Evolutionary conservation across 2,113 vertebrate genomes (phyloP).

Genomic region (Tachuris rubrigastra): DNA sequence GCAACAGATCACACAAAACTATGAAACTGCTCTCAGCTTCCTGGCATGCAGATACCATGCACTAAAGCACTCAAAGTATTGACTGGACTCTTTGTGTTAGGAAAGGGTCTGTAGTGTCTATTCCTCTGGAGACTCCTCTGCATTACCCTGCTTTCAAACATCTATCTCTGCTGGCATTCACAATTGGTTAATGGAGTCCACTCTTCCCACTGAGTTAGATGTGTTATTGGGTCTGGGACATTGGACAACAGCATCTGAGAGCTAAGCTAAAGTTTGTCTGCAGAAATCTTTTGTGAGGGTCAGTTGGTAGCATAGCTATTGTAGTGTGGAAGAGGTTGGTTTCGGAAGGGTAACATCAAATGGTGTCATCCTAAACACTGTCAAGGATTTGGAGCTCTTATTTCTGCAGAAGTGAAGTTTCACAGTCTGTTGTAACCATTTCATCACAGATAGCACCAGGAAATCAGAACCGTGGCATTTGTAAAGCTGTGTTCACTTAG

Average conservation of each 20-base stretch:
- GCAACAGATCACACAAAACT: not conserved
- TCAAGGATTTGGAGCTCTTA: not conserved
- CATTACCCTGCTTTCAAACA: not conserved
- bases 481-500: not conserved
- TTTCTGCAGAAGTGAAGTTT: not conserved
- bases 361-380: not conserved
- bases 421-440: not conserved
- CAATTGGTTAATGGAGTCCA: not conserved
- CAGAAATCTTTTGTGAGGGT: not conserved
- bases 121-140: not conserved
- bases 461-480: not conserved
- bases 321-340: not conserved
- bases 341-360: not conserved
- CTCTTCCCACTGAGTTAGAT: not conserved
- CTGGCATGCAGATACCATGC: not conserved
- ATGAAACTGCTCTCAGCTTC: not conserved
- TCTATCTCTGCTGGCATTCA: not conserved
- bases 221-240: not conserved
- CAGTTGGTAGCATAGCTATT: accelerated
- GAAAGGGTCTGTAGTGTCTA: accelerated
- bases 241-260: not conserved
- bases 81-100: not conserved
- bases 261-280: not conserved
- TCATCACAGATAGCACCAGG: not conserved
- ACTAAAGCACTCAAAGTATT: not conserved